Base-by-base conservation (phyloP, 30 jellyfish, hydroid and myxozoan species). In the Kudoa iwatai region DNA sequence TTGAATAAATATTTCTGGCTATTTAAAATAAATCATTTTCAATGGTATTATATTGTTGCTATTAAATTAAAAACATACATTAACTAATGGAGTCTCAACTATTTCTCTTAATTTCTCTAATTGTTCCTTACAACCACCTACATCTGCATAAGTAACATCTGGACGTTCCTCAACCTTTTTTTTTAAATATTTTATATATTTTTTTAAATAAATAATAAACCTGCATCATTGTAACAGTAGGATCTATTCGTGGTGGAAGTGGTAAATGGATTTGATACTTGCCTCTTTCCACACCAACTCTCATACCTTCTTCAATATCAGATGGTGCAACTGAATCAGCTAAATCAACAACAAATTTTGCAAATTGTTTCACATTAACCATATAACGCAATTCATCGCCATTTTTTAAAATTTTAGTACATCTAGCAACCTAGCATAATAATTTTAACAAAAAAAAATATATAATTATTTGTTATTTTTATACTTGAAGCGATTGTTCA, bases 201-300 rank as follows among this genome's bases (percentile, higher is more conserved):
- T n/a, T n/a, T n/a, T n/a, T n/a, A n/a, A n/a, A n/a, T n/a, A n/a
- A n/a, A n/a, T n/a, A n/a, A 4, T 24, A 11, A 23, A 67, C 92
- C 83, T 69, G 92, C 92, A 69, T 69, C 86, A 69, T 62, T 0
- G 92, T 69, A 33, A 69, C 92, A 18, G 86, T 60, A 6, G 92
- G 87, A 22, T 69, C 92, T 25, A 69, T 69, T 40, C 59, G 59
- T 19, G 92, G 92, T 24, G 92, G 92, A 19, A 69, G 49, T 15
- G 92, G 92, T 28, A 69, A 59, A 33, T 69, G 92, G 16, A 69
- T 69, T 21, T 62, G 86, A 40, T 69, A 69, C 45, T 69, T 69
- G 35, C 55, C 55, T 40, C 92, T 43, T 32, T 69, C 92, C 15
- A 69, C 92, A 0, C 92, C 92, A 38, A 69, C 92, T 13, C 92